Conservation (phyloP, 2,113 vertebrate species). For the Hyperoodon ampullatus region DNA sequence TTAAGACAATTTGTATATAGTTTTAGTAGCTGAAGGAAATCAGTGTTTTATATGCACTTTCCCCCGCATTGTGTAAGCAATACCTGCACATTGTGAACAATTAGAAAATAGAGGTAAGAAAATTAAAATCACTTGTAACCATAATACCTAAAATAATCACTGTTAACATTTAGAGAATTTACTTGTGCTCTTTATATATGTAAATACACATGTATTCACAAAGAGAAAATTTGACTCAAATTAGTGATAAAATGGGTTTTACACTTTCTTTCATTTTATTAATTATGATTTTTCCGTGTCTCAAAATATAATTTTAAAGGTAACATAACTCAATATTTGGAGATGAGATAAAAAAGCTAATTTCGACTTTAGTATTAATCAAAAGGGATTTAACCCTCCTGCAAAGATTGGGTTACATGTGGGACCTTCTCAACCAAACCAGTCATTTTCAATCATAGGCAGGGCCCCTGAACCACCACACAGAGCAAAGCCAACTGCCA, state of each 20-base stretch:
- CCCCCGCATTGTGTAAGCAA: not conserved
- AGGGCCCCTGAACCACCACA: not conserved
- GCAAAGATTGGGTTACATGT: not conserved
- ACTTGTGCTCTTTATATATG: not conserved
- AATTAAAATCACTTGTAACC: not conserved
- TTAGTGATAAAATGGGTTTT: not conserved
- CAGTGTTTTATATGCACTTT: not conserved
- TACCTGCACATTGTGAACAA: not conserved
- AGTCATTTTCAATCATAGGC: not conserved
- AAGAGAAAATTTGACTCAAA: not conserved
- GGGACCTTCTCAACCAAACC: not conserved
- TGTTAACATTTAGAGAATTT: not conserved
- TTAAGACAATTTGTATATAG: not conserved
- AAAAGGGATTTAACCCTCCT: not conserved
- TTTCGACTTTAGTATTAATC: not conserved
- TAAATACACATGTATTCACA: not conserved
- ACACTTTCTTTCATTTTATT: not conserved
- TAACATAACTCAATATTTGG: not conserved
- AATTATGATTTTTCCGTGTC: not conserved
- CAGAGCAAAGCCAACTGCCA: not conserved
- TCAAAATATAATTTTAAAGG: constrained; percentile 19
- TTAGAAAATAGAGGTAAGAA: not conserved
- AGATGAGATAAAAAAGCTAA: not conserved
- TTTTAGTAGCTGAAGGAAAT: not conserved
- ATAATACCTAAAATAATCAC: not conserved